phyloP scores from a whole-genome alignment of 2,888 invertebrate species.

The Diarsia brunnea region DNA sequence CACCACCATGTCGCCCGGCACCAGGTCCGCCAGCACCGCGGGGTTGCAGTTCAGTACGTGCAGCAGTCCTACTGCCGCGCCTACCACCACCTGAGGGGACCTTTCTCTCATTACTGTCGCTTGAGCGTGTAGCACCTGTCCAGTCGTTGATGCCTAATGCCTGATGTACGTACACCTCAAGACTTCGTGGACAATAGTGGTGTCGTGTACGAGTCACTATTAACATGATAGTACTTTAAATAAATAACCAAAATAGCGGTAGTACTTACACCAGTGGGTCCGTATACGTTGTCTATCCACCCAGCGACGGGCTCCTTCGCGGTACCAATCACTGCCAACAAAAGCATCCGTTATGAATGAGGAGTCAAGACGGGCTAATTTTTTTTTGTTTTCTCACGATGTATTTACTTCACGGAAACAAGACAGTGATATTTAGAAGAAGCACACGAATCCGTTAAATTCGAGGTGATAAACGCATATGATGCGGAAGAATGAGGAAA shows the following conservation, averaged over 20 bases:
- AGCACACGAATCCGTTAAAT: too few relatives aligned
- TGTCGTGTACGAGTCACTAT: not conserved
- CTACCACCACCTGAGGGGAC: conserved; percentile 88
- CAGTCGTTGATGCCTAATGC: not conserved
- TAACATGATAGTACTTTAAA: not conserved
- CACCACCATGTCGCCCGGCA: conserved; percentile 95
- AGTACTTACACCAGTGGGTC: conserved; percentile 91
- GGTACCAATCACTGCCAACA: conserved; percentile 88
- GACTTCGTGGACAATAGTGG: not conserved
- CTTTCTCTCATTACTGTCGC: too few relatives aligned
- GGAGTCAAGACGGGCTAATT: not conserved
- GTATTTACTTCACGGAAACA: too few relatives aligned
- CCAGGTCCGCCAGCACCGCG: conserved; percentile 92
- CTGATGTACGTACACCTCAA: not conserved
- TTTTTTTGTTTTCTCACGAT: too few relatives aligned
- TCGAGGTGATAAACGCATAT: not conserved
- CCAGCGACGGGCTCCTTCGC: conserved; percentile 91
- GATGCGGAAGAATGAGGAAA: not conserved
- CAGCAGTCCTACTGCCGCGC: conserved; percentile 93
- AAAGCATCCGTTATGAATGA: not conserved
- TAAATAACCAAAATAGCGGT: not conserved
- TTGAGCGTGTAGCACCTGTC: too few relatives aligned
- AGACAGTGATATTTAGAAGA: too few relatives aligned
- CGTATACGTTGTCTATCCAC: conserved; percentile 95
- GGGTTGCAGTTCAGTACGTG: conserved; percentile 93